Evolutionary conservation across 2,888 invertebrate species (phyloP).

Genomic region (Lamellibrachia columna): DNA sequence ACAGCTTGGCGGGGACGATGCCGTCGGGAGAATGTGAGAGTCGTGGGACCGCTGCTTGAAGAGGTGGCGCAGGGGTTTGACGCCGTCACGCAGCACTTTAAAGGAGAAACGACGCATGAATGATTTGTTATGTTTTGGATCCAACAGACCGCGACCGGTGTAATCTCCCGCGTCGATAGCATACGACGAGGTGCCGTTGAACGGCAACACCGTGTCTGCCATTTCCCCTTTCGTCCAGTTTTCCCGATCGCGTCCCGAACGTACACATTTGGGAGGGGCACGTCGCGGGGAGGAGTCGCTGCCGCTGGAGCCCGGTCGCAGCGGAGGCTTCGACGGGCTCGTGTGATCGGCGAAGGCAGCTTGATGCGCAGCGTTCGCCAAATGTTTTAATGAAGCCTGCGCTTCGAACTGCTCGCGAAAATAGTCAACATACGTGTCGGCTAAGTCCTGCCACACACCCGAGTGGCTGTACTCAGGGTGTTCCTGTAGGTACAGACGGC

Average conservation of each 20-base stretch:
- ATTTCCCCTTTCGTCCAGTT: neutral
- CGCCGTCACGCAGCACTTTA: conserved; percentile 72
- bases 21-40: neutral
- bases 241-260: neutral
- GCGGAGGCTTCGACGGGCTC: conserved; percentile 18
- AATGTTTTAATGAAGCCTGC: conserved; percentile 55
- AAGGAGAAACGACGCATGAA: conserved; percentile 81
- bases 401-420: conserved; percentile 87
- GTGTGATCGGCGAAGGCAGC: conserved; percentile 21
- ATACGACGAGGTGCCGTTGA: neutral
- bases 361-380: conserved; percentile 20
- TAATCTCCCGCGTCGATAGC: conserved; percentile 21
- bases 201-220: neutral
- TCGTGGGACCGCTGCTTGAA: conserved; percentile 93
- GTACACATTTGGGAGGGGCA: neutral
- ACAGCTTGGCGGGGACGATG: neutral
- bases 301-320: conserved; percentile 23
- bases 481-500: conserved; percentile 80
- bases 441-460: conserved; percentile 80
- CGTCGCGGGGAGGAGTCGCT: conserved; percentile 24
- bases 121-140: conserved; percentile 72
- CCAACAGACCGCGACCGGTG: conserved; percentile 22
- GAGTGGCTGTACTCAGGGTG: conserved; percentile 69
- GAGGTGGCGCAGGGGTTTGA: conserved; percentile 74
- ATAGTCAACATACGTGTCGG: conserved; percentile 83